Percentiles rank a stretch among this genome's conserved stretches.
Conservation (phyloP, 2,888 invertebrate species). For the Biston stratarius region DNA sequence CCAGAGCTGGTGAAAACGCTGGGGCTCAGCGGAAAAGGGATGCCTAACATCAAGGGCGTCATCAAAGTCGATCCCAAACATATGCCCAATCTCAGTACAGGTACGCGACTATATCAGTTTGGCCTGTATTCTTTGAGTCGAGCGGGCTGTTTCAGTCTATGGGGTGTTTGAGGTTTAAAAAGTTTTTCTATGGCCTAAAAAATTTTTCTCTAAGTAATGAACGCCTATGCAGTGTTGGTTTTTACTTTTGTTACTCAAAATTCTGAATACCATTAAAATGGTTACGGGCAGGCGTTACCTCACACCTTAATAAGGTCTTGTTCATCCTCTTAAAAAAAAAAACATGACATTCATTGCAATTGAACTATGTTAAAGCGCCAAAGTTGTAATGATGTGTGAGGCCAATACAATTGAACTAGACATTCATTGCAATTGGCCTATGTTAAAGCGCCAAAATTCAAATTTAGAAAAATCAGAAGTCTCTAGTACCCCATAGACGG, state of each 20-base stretch:
- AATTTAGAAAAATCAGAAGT: neutral
- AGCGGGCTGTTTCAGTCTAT: neutral
- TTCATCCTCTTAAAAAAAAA: neutral
- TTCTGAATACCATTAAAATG: too few relatives aligned
- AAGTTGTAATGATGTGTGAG: neutral
- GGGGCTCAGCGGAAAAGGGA: constrained; percentile 81
- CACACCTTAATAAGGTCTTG: too few relatives aligned
- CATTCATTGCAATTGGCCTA: neutral
- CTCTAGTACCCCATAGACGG: neutral
- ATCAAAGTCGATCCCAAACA: constrained; percentile 92
- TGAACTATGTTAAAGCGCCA: neutral
- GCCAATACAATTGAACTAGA: neutral
- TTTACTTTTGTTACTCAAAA: too few relatives aligned
- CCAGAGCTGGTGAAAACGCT: constrained; percentile 84
- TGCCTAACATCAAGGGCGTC: constrained; percentile 89
- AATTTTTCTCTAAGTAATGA: too few relatives aligned
- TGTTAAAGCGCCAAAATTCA: neutral
- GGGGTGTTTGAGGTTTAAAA: neutral
- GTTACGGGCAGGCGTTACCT: too few relatives aligned
- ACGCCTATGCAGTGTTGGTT: too few relatives aligned
- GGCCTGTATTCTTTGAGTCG: constrained; percentile 1
- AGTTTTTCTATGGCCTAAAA: neutral
- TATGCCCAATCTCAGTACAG: constrained; percentile 87
- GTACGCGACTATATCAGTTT: constrained; percentile 53
- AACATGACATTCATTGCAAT: neutral